phyloP scores from a whole-genome alignment of 1,140 invertebrate genomes.

The Aphidius gifuensis region DNA sequence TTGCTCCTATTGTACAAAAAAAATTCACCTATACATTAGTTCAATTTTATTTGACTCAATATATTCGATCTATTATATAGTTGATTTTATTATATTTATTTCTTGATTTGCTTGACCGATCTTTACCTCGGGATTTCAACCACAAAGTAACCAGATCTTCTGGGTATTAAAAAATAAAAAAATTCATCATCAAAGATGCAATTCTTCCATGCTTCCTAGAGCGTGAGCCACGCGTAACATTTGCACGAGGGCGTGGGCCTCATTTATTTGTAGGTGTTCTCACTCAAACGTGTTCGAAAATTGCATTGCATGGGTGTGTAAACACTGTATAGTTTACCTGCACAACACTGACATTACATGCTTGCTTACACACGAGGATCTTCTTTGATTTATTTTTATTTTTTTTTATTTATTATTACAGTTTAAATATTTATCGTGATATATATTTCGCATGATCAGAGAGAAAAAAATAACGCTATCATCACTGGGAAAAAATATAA shows the following conservation, averaged over 20 bases:
- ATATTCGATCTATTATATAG: no score
- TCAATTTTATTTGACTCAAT: no score
- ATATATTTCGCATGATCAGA: no score
- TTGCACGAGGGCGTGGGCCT: constrained; percentile 45
- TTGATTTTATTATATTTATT: no score
- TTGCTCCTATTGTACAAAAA: constrained; percentile 17
- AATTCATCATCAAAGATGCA: constrained; percentile 36
- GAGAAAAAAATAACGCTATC: no score
- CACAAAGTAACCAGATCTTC: constrained; percentile 19
- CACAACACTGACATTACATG: constrained; percentile 33
- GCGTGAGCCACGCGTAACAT: constrained; percentile 51
- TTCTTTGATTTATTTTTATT: not conserved
- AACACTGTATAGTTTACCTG: constrained; percentile 6
- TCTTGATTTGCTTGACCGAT: no score
- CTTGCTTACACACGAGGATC: constrained; percentile 34
- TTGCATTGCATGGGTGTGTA: constrained; percentile 14
- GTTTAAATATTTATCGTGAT: no score
- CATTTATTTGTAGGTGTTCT: constrained; percentile 27
- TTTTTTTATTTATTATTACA: not conserved
- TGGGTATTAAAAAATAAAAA: not conserved
- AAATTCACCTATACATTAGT: no score
- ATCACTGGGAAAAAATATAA: no score
- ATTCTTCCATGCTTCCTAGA: constrained; percentile 39
- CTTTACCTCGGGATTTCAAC: constrained; percentile 15
- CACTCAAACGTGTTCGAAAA: constrained; percentile 11